A percentile compares a stretch with the other conserved stretches of the same genome.
phyloP scores from a whole-genome alignment of 2,888 invertebrate species.

The Eurytoma adleriae region DNA sequence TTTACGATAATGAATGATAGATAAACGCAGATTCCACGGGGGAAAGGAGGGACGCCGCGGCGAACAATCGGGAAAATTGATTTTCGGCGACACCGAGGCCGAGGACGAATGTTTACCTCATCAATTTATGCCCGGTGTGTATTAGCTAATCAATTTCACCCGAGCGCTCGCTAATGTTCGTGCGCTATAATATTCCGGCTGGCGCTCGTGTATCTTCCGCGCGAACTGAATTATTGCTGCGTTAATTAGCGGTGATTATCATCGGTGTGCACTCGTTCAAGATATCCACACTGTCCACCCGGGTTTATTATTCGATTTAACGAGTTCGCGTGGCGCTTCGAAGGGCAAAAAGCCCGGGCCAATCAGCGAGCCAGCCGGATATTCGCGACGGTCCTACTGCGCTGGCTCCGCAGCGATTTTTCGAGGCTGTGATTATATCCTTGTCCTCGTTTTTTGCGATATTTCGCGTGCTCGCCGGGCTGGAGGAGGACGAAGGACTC shows the following conservation, averaged over 20 bases:
- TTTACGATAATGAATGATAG: neutral
- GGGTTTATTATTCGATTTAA: no score
- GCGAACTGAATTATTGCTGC: constrained; percentile 25
- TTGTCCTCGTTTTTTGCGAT: constrained; percentile 24
- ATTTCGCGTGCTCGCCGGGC: neutral
- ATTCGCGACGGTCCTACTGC: no score
- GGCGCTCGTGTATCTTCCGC: constrained; percentile 13
- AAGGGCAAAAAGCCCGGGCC: no score
- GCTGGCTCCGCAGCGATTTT: neutral
- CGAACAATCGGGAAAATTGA: constrained; percentile 23
- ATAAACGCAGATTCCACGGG: neutral
- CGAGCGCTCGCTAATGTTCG: constrained; percentile 1
- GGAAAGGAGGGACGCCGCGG: neutral
- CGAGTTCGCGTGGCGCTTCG: no score
- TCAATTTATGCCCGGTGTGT: constrained; percentile 27
- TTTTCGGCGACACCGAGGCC: neutral
- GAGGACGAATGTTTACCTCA: constrained; percentile 12
- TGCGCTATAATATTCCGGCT: constrained; percentile 18
- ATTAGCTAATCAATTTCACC: constrained; percentile 38
- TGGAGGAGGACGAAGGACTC: constrained; percentile 24
- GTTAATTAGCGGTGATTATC: constrained; percentile 31
- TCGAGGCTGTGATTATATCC: constrained; percentile 18
- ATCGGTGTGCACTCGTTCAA: no score
- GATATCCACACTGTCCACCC: no score
- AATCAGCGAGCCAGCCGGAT: no score